Conservation (phyloP, 2,797 vertebrate species). For the Rhabdomys pumilio region DNA sequence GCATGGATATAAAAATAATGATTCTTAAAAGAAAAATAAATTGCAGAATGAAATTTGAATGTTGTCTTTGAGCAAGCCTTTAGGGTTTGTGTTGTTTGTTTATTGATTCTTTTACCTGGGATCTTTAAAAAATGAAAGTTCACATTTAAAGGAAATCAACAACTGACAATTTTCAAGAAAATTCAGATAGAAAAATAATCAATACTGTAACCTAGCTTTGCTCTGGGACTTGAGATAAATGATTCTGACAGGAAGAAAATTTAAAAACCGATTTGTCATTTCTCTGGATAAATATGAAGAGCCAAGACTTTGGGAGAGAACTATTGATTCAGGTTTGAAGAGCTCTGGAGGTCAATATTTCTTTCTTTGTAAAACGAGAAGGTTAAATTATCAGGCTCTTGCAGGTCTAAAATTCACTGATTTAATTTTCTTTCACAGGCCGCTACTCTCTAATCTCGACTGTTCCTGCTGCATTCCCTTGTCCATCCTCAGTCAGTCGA, state of each 20-base stretch:
- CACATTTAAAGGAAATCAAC: constrained; percentile 21
- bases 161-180: constrained; percentile 44
- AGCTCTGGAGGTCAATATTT: constrained; percentile 29
- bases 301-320: constrained; percentile 29
- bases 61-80: not conserved
- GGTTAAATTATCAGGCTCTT: constrained; percentile 24
- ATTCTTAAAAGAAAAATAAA: constrained; percentile 44
- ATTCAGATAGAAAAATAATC: constrained; percentile 46
- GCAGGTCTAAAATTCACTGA: not conserved
- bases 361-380: constrained; percentile 53
- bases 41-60: constrained; percentile 20
- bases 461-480: not conserved
- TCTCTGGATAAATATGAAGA: constrained; percentile 46
- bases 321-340: constrained; percentile 37
- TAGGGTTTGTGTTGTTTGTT: not conserved
- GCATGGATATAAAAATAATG: constrained; percentile 1
- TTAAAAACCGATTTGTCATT: not conserved
- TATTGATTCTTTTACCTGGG: constrained; percentile 48
- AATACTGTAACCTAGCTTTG: constrained; percentile 45
- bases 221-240: constrained; percentile 59
- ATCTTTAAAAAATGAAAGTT: constrained; percentile 57
- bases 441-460: not conserved
- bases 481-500: not conserved
- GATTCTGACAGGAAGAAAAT: constrained; percentile 46
- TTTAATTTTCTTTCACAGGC: not conserved